Base-by-base conservation (phyloP, 2,113 vertebrate genomes). In the Corythaeola cristata region DNA sequence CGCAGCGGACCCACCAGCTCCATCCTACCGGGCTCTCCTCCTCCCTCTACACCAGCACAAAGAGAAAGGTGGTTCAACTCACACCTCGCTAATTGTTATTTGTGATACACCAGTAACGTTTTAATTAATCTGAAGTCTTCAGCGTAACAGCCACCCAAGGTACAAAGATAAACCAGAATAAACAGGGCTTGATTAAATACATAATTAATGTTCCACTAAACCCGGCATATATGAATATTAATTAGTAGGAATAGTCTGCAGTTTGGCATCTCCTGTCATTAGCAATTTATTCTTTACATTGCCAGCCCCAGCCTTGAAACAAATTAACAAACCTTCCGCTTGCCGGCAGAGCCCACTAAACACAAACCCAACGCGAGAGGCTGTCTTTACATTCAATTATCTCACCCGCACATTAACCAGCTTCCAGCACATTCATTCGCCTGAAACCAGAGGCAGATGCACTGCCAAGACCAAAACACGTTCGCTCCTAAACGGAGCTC, bases 121-220 rank as follows among this genome's bases (percentile, higher is more conserved):
- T 96, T 97, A 98, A 98, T 98, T 97, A 96, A 97, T 96, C 92
- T 64, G 79, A 56, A 96, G 85, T 88, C 93, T 75, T 96, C 95
- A 32, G 86, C 94, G 10, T 82, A 97, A 98, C 88, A 97, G 94
- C 81, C 89, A 97, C 85, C 97, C 89, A 91, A 95, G 96, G 95
- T 96, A 96, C 37, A 69, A 85, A 97, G 94, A 95, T 90, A 88
- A 97, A 93, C 56, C 56, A 72, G 95, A 97, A 98, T 95, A 97
- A 98, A 97, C 92, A 96, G 74, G 84, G 35, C 78, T 87, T 98
- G 97, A 97, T 97, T 97, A 97, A 98, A 98, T 97, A 19, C 96
- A 97, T 97, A 98, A 98, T 98, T 97, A 98, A 98, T 97, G 93
- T 83, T 85, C 37, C 28, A 32, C 89, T 96, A 84, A 95, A 95